Evolutionary conservation across 1,140 invertebrate species (phyloP).

Genomic region (Drepana arcuata): DNA sequence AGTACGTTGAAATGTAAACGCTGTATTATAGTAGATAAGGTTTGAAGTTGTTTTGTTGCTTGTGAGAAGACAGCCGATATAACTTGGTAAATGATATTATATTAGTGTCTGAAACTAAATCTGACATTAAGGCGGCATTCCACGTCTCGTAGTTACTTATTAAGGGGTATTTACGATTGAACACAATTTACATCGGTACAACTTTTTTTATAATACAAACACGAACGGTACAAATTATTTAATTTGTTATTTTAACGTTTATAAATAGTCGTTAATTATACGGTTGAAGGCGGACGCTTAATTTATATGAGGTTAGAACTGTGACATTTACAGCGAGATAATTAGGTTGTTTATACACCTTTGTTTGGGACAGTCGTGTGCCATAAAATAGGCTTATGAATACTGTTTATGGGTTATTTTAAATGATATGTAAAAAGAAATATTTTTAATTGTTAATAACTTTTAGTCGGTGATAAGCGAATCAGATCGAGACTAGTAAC

Average conservation of each 20-base stretch:
- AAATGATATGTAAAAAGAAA: too few relatives aligned
- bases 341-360: constrained; percentile 32
- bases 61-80: not conserved
- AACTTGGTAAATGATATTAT: constrained; percentile 33
- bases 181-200: constrained; percentile 47
- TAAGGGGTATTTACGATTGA: constrained; percentile 55
- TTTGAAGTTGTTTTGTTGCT: too few relatives aligned
- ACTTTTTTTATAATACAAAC: constrained; percentile 55
- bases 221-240: constrained; percentile 56
- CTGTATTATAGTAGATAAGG: too few relatives aligned
- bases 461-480: too few relatives aligned
- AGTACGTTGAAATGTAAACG: too few relatives aligned
- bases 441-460: too few relatives aligned
- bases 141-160: constrained; percentile 40
- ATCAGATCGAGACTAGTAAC: too few relatives aligned
- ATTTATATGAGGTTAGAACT: constrained; percentile 32
- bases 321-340: constrained; percentile 41
- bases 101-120: constrained; percentile 53
- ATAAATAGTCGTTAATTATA: constrained; percentile 56
- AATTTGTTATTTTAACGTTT: constrained; percentile 62
- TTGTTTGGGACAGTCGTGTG: too few relatives aligned
- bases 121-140: constrained; percentile 55
- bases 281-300: constrained; percentile 26
- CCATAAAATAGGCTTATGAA: too few relatives aligned
- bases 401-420: too few relatives aligned